phyloP scores from a whole-genome alignment of 2,888 invertebrate genomes.

The Mystacides longicornis region DNA sequence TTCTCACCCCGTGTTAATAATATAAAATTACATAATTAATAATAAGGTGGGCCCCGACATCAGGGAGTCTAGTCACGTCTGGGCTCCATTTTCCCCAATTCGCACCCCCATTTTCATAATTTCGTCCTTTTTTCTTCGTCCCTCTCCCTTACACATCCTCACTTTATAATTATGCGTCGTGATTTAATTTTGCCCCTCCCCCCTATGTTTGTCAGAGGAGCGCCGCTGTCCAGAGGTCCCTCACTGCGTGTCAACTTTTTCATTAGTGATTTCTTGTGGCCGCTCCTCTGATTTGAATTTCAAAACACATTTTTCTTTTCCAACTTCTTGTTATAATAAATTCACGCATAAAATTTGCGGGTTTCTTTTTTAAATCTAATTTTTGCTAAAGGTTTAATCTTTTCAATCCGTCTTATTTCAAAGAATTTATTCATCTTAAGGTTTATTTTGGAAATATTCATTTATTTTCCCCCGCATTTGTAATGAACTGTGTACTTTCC shows the following conservation, averaged over 20 bases:
- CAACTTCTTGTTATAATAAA: not conserved
- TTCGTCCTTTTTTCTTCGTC: not conserved
- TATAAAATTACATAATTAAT: not conserved
- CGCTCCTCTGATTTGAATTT: not conserved
- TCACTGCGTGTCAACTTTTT: not conserved
- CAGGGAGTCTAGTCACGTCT: not conserved
- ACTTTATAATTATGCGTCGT: not conserved
- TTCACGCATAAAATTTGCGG: not conserved
- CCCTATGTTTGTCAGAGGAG: not conserved
- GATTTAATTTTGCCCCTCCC: conserved; percentile 1
- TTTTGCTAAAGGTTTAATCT: not conserved
- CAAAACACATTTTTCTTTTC: not conserved
- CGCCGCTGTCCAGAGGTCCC: not conserved
- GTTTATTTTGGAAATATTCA: too few species aligned
- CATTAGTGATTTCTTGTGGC: not conserved
- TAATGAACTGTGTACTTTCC: too few species aligned
- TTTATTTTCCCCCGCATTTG: too few species aligned
- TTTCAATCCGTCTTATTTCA: too few species aligned
- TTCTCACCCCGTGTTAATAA: too few species aligned
- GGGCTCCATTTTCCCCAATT: not conserved
- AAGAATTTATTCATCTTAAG: too few species aligned
- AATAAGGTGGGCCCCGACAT: not conserved
- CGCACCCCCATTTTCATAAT: not conserved
- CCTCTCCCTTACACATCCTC: not conserved
- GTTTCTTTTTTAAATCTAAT: not conserved